Evolutionary conservation across 2,888 invertebrate species (phyloP), one percentile per base, ranked within the genome.

Genomic region (Chymomyza procnemis): DNA sequence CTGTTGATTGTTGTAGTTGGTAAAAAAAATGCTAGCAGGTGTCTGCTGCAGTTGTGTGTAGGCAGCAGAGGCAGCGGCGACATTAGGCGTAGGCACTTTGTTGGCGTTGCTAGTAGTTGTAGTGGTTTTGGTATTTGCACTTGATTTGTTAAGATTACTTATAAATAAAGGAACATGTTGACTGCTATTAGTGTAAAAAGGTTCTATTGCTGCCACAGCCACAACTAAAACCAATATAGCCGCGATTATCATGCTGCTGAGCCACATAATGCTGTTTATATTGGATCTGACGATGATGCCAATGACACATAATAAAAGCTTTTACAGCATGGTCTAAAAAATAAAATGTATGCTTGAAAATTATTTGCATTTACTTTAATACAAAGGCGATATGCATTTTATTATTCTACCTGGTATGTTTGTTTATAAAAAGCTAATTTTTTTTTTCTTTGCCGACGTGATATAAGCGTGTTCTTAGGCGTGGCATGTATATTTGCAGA

Each of bases 11-110:
- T 74, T 73, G 66, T 88, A 84, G 66, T 86, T 89, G 16, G 81
- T 73, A 62, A 85, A 77, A 71, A 81, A 83, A 26, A 83, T 73
- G 71, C 80, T 89, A 6, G 84, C 78, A 48, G 87, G 73, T 12
- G 67, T 67, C 67, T 82, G 76, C 66, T 78, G 80, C 1, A 79
- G 78, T 34, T 76, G 72, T 69, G 78, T 74, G 21, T 70, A 79
- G 58, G 73, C 66, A 16, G 58, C 67, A 34, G 75, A 66, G 21
- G 67, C 70, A 6, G 67, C 71, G 46, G 67, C 46, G 73, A 61
- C 14, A 56, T 55, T 76, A 68, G 73, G 73, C 67, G 78, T 85
- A 88, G 88, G 89, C 89, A 88, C 88, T 89, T 88, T 87, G 71
- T 75, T 79, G 61, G 75, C 73, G 64, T 68, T 71, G 54, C 71